These are phyloP conservation scores for Teleogryllus oceanicus DNA, from an alignment of 2,888 invertebrate genomes.

Conservation along the genomic window DNA sequence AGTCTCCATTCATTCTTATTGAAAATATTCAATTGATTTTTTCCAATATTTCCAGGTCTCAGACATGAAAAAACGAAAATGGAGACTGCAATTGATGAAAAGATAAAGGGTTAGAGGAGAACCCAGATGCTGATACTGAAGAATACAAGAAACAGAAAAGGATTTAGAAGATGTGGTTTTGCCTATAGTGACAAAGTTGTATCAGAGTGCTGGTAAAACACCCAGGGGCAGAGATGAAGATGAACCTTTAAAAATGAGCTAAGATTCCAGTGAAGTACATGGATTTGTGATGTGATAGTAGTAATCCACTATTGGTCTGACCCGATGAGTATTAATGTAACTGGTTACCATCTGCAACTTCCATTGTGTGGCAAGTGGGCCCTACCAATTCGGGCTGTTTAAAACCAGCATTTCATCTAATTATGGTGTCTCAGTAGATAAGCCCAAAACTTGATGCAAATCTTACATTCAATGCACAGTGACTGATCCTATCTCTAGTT, in stretches of 20 bases:
- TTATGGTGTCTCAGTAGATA: no score
- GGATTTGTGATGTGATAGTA: no score
- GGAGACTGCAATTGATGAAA: slow-evolving; percentile 92
- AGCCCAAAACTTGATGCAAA: no score
- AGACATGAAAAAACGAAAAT: slow-evolving; percentile 89
- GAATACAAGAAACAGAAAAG: slow-evolving; percentile 94
- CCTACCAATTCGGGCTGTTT: no score
- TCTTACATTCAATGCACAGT: no score
- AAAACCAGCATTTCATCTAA: no score
- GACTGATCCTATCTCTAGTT: no score
- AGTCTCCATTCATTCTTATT: no score
- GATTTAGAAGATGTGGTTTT: slow-evolving; percentile 91
- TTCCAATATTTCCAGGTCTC: slow-evolving; percentile 52
- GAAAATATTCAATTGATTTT: neutral
- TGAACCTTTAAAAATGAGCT: slow-evolving; percentile 83
- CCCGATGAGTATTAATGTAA: no score
- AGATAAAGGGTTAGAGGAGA: slow-evolving; percentile 96
- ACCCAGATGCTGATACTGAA: slow-evolving; percentile 87
- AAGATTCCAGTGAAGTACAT: slow-evolving; percentile 38
- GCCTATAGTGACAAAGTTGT: slow-evolving; percentile 95
- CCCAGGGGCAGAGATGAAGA: slow-evolving; percentile 65
- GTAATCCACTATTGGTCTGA: no score
- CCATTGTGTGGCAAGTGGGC: no score
- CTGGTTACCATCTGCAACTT: no score
- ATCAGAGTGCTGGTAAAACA: slow-evolving; percentile 80